Conservation (phyloP, 2,888 invertebrate species). For the Morpho helenor region DNA sequence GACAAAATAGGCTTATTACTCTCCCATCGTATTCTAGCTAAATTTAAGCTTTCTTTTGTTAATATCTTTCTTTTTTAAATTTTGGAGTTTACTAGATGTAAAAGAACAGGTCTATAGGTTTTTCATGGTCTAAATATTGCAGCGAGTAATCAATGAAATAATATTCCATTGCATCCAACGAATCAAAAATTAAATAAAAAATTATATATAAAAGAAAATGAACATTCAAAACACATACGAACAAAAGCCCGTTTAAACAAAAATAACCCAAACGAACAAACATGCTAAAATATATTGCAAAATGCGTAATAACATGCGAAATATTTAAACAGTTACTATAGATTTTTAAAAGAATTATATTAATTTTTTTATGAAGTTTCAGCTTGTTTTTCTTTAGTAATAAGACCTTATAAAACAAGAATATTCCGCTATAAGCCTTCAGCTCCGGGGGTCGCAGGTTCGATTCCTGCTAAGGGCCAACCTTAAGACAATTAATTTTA, state of each 20-base stretch:
- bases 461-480: no score
- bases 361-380: neutral
- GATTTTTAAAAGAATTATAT: neutral
- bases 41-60: no score
- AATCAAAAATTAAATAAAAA: conserved; percentile 17
- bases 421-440: no score
- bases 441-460: no score
- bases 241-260: conserved; percentile 4
- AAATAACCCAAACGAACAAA: conserved; percentile 20
- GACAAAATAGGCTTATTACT: neutral
- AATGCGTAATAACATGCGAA: conserved; percentile 29
- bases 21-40: no score
- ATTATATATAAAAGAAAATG: conserved; percentile 10
- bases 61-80: no score
- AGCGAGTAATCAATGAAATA: neutral
- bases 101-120: neutral
- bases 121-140: neutral
- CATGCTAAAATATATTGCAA: conserved; percentile 34
- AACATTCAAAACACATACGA: conserved; percentile 25
- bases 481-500: no score
- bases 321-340: neutral
- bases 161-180: conserved; percentile 10
- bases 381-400: neutral
- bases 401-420: no score
- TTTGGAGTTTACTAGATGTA: no score